Evolutionary conservation across 2,797 vertebrate species (phyloP).

Genomic region (Momotus momota): DNA sequence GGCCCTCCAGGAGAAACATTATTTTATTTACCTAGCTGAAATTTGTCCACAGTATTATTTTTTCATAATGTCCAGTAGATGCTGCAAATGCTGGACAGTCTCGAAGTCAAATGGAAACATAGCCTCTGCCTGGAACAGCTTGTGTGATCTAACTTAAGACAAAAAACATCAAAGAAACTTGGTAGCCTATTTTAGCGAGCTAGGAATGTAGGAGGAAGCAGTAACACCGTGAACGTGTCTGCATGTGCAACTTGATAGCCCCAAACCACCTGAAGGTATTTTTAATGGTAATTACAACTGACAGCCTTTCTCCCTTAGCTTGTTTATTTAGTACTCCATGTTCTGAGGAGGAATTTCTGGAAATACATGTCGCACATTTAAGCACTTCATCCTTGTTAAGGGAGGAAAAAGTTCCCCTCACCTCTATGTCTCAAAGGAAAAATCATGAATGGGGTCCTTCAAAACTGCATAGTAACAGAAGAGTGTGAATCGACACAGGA

Average conservation of each 20-base stretch:
- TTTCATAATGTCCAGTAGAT: not conserved
- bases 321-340: not conserved
- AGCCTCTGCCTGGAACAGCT: not conserved
- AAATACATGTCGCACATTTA: not conserved
- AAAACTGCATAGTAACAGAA: not conserved
- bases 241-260: not conserved
- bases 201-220: not conserved
- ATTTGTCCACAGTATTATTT: not conserved
- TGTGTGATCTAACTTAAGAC: not conserved
- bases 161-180: not conserved
- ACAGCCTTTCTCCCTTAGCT: not conserved
- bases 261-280: not conserved
- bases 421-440: not conserved
- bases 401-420: not conserved
- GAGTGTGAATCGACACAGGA: rapidly evolving
- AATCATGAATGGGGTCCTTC: not conserved
- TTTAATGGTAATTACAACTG: not conserved
- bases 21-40: not conserved
- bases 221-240: rapidly evolving
- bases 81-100: not conserved
- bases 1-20: not conserved
- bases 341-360: not conserved
- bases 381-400: not conserved
- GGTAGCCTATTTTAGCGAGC: not conserved
- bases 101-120: not conserved